Evolutionary conservation across 2,797 vertebrate species (phyloP), one percentile per base, ranked within the genome.

Genomic region (Octomys mimax): DNA sequence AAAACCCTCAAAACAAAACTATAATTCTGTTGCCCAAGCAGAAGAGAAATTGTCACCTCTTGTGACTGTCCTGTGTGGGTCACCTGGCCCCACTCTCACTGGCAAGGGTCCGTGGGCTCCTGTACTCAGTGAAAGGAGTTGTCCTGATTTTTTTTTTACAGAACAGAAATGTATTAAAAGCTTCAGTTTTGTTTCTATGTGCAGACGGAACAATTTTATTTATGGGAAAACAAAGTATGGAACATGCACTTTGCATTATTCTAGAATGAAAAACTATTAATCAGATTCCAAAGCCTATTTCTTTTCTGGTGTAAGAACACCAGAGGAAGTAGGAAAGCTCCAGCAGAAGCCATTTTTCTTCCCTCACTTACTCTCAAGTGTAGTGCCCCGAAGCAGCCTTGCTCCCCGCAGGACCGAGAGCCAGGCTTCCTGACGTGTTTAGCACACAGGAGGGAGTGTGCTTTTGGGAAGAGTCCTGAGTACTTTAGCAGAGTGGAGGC

Each of bases 251-350:
- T 81, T 92, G 11, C 59, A 16, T 95, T 96, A 46, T 54, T 68
- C 33, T 90, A 77, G 52, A 88, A 59, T 87, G 28, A 87, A 92
- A 88, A 90, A 81, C 19, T 78, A 66, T 19, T 61, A 83, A 85
- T 75, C 13, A 42, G 70, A 59, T 61, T 85, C 39, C 73, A 82
- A 87, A 86, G 70, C 54, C 11, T n/a, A 26, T 93, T 97, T 95
- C 85, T 97, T 93, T 87, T 82, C 61, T 66, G 10, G 22, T 70
- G 5, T 86, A 22, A 73, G 42, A 89, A 91, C 14, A 59, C 49
- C 49, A 59, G 49, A 87, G 73, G 42, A 70, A 18, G 31, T 36
- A 24, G 24, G 39, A 86, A 92, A 79, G 28, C 39, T 31, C 31
- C 10, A 57, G 59, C 6, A 83, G 71, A 46, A 94, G 64, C 36